Evolutionary conservation across 2,113 vertebrate species (phyloP).

Genomic region (Panthera leo): DNA sequence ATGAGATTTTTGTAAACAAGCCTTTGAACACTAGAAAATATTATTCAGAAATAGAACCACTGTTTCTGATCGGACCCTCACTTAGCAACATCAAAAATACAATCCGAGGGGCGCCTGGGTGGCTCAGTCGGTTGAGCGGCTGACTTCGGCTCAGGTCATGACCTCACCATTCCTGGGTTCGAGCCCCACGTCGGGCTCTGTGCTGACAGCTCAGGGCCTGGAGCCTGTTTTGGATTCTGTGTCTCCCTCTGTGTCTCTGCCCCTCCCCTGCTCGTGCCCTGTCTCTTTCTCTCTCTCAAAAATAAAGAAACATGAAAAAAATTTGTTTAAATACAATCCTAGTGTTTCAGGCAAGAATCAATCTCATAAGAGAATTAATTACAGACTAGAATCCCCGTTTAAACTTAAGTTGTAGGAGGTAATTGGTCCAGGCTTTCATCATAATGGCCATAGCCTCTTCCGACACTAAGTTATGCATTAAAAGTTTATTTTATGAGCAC

Average conservation of each 20-base stretch:
- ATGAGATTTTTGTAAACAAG: neutral
- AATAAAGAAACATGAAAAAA: too few species aligned
- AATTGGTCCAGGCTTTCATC: neutral
- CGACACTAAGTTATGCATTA: neutral
- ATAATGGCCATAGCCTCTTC: neutral
- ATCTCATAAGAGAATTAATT: neutral
- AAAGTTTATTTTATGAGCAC: neutral
- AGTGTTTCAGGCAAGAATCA: neutral
- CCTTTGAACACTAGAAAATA: slow-evolving; percentile 24
- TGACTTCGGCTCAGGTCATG: too few species aligned
- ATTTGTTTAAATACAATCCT: neutral
- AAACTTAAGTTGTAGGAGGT: neutral
- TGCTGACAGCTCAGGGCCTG: too few species aligned
- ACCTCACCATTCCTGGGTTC: too few species aligned
- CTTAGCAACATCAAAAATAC: neutral
- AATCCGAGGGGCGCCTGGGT: neutral
- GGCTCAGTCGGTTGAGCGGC: too few species aligned
- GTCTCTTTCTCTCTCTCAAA: too few species aligned
- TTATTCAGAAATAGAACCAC: neutral
- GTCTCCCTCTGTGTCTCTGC: too few species aligned
- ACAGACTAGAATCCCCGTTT: neutral
- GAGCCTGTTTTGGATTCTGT: too few species aligned
- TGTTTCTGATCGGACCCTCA: neutral
- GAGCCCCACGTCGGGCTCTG: too few species aligned
- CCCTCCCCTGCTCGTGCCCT: too few species aligned